These are phyloP conservation scores for Netelia melanura DNA, from an alignment of 2,888 invertebrate genomes.

Conservation along the genomic window DNA sequence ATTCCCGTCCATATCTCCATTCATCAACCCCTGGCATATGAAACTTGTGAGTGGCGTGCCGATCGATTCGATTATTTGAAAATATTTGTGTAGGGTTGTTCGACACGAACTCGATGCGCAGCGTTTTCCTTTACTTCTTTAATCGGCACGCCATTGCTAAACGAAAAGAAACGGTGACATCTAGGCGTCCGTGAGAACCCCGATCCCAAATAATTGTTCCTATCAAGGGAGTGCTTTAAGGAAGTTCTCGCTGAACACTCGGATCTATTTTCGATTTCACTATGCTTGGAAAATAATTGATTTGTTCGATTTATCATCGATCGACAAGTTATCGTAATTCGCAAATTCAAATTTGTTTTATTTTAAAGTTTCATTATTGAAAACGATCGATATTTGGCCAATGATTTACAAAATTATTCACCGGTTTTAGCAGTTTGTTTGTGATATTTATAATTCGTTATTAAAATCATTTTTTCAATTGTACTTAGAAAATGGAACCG, in stretches of 20 bases:
- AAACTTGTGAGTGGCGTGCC: conserved; percentile 1
- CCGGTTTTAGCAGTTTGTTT: too few relatives aligned
- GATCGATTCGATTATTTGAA: background rate
- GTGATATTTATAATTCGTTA: too few relatives aligned
- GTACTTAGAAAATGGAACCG: background rate
- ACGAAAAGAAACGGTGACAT: background rate
- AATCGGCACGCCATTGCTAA: background rate
- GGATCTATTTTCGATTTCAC: background rate
- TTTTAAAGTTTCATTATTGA: too few relatives aligned
- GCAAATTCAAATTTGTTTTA: too few relatives aligned
- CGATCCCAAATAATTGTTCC: background rate
- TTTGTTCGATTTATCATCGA: too few relatives aligned
- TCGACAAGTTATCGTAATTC: too few relatives aligned
- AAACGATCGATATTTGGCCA: too few relatives aligned
- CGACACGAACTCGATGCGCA: background rate
- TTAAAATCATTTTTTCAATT: background rate
- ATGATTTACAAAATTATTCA: too few relatives aligned
- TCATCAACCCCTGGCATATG: background rate
- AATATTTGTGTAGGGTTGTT: background rate
- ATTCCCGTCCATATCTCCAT: background rate
- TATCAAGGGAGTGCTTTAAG: background rate
- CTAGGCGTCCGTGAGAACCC: background rate
- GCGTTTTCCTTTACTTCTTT: background rate
- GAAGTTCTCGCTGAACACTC: background rate
- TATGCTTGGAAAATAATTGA: too few relatives aligned